These are phyloP conservation scores for Rhagonycha fulva DNA, from an alignment of 2,888 invertebrate genomes.

Conservation along the genomic window DNA sequence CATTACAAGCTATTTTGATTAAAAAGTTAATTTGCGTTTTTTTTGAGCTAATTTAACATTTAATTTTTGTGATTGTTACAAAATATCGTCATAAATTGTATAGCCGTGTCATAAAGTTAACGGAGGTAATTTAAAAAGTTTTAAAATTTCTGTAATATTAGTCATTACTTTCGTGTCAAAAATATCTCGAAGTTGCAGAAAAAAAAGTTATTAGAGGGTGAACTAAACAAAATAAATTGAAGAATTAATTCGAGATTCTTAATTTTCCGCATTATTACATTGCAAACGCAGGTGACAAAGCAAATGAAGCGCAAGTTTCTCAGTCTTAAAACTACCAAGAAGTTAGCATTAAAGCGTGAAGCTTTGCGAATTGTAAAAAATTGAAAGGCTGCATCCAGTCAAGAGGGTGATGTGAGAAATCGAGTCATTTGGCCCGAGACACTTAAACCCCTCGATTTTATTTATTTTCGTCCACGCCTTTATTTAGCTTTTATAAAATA, in stretches of 20 bases:
- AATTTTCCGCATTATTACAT: constrained; percentile 31
- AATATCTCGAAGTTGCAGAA: constrained; percentile 10
- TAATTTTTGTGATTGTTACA: not conserved
- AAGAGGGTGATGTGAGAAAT: constrained; percentile 42
- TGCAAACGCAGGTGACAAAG: constrained; percentile 29
- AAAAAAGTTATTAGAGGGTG: constrained; percentile 25
- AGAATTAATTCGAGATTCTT: constrained; percentile 28
- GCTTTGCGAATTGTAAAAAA: constrained; percentile 34
- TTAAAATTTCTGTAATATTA: constrained; percentile 3
- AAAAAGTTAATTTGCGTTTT: not conserved
- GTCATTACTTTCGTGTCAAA: constrained; percentile 6
- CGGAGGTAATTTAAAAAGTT: constrained; percentile 1
- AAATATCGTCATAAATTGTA: not conserved
- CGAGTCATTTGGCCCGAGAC: constrained; percentile 43
- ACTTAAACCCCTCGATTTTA: constrained; percentile 41
- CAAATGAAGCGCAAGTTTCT: constrained; percentile 29
- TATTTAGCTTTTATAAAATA: constrained; percentile 23
- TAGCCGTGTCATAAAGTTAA: not conserved
- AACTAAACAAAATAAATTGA: constrained; percentile 30
- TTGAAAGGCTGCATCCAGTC: constrained; percentile 39
- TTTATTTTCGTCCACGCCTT: constrained; percentile 41
- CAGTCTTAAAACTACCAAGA: constrained; percentile 23
- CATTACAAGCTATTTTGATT: not conserved
- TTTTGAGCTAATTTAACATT: not conserved
- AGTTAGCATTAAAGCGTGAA: constrained; percentile 30